phyloP scores from a whole-genome alignment of 2,113 vertebrate species.

The Tenrec ecaudatus region DNA sequence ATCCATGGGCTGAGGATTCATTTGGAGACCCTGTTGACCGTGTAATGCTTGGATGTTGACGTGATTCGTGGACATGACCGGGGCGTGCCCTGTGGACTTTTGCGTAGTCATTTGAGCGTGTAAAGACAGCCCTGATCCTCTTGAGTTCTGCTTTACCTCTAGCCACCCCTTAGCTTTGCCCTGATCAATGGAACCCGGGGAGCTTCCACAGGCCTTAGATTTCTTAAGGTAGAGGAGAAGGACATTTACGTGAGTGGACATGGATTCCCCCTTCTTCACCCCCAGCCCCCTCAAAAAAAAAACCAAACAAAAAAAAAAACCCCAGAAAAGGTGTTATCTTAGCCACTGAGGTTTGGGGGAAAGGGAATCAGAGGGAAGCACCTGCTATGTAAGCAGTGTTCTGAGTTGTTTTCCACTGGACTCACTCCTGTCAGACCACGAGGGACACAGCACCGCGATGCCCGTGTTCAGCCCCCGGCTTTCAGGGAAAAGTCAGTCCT shows the following conservation, averaged over 20 bases:
- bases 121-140: background rate
- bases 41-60: conserved; percentile 3
- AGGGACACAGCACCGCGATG: too few species aligned
- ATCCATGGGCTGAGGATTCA: conserved; percentile 60
- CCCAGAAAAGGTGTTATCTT: background rate
- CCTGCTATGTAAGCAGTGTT: background rate
- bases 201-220: background rate
- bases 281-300: too few species aligned
- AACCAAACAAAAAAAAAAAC: conserved; percentile 9
- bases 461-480: background rate
- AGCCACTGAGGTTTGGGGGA: background rate
- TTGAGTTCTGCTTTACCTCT: background rate
- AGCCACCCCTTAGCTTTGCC: background rate
- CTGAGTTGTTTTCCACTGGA: background rate
- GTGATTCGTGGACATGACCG: conserved; percentile 29
- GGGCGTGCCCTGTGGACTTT: background rate
- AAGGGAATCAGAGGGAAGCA: background rate
- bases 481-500: background rate
- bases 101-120: background rate
- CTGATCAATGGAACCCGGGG: background rate
- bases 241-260: background rate
- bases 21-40: conserved; percentile 13
- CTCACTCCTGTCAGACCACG: background rate
- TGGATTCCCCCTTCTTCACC: background rate
- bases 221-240: conserved; percentile 36